Conservation (phyloP, 2,888 invertebrate genomes). For the Macropis europaea region DNA sequence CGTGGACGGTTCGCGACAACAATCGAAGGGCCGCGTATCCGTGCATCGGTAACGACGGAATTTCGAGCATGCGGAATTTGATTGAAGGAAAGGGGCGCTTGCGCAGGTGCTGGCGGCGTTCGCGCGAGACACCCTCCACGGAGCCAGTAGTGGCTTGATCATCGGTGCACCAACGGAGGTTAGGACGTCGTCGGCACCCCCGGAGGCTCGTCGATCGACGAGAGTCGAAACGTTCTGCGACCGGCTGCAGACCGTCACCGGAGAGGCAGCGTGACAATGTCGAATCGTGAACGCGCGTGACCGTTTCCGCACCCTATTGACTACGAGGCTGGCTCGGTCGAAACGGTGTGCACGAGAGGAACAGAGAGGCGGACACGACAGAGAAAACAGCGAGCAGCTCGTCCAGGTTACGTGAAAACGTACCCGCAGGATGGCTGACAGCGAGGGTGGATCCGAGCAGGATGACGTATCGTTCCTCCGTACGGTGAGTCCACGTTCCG, state of each 20-base stretch:
- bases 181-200: slow-evolving; percentile 37
- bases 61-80: slow-evolving; percentile 66
- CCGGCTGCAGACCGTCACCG: slow-evolving; percentile 16
- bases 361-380: slow-evolving; percentile 9
- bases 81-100: slow-evolving; percentile 61
- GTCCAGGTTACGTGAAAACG: slow-evolving; percentile 50
- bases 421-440: slow-evolving; percentile 88
- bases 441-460: slow-evolving; percentile 98
- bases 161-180: slow-evolving; percentile 51
- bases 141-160: slow-evolving; percentile 57
- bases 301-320: slow-evolving; percentile 20
- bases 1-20: not conserved
- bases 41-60: slow-evolving; percentile 37
- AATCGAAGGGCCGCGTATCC: not conserved
- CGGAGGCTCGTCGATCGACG: slow-evolving; percentile 15
- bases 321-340: slow-evolving; percentile 21
- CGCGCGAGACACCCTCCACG: slow-evolving; percentile 43
- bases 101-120: slow-evolving; percentile 51
- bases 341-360: not conserved
- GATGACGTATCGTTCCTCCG: slow-evolving; percentile 99
- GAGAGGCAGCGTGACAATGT: slow-evolving; percentile 34
- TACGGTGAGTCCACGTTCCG: slow-evolving; percentile 91
- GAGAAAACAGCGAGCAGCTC: slow-evolving; percentile 13
- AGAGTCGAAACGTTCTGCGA: slow-evolving; percentile 21
- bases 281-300: slow-evolving; percentile 44